Base-by-base conservation (phyloP, 2,888 invertebrate genomes). In the Dicyrtoma fusca region DNA sequence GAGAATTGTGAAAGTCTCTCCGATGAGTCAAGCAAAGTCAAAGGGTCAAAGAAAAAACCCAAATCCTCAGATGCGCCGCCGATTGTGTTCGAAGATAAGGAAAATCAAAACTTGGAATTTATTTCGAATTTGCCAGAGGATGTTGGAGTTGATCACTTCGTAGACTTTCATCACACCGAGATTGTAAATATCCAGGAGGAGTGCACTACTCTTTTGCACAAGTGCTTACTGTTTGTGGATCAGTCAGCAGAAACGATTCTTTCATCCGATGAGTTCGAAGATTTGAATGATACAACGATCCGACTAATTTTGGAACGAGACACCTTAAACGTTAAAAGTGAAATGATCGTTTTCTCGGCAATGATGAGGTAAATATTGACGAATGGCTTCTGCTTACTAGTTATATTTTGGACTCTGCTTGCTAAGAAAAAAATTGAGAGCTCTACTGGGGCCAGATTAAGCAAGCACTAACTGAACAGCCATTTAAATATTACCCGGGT, bases 181-280 rank as follows among this genome's bases (percentile, higher is more conserved):
- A 5, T 23, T 49, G 49, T 26, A 21, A 53, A 44, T 61, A 47
- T 77, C 57, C 77, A 78, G 53, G 74, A 81, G 77, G 77, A 83
- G 82, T 89, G 89, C 77, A 87, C 88, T 75, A 87, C 87, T 57
- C 85, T 93, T 21, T 86, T 90, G 1, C 86, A 87, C 81, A 89
- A 89, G 79, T 91, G 91, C 76, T 85, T 91, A 63, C 83, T 87
- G 21, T 88, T 87, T 74, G 87, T 90, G 70, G 89, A 89, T 81
- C 83, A 84, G 14, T 82, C 87, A 75, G 87, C 88, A 0, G 86
- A 86, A 62, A 83, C 82, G 49, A 85, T 90, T 13, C 83, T 90
- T 10, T 82, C 82, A 21, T 87, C 88, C 65, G 87, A 87, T 77
- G 84, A 85, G 51, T 85, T 90, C 51, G 85, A 87, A 75, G 89